phyloP scores from a whole-genome alignment of 1,140 invertebrate genomes.

The Macrostomum lignano region DNA sequence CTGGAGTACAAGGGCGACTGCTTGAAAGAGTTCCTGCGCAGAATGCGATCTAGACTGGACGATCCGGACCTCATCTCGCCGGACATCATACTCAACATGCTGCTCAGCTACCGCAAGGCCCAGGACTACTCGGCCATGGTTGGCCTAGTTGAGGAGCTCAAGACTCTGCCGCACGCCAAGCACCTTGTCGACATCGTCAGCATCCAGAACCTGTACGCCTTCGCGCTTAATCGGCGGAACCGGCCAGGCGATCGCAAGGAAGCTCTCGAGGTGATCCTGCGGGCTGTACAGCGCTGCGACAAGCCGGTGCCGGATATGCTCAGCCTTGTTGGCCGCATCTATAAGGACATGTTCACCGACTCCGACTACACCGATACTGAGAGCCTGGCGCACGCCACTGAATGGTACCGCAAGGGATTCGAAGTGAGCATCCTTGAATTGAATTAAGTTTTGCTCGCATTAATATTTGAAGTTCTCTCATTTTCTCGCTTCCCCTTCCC shows the following conservation, averaged over 20 bases:
- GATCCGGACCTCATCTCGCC: constrained; percentile 80
- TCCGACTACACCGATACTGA: constrained; percentile 60
- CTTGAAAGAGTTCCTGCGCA: constrained; percentile 45
- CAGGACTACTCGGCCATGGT: constrained; percentile 93
- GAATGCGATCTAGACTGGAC: constrained; percentile 66
- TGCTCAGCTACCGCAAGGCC: constrained; percentile 63
- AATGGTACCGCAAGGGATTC: constrained; percentile 93
- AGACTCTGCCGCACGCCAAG: constrained; percentile 61
- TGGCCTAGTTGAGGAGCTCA: constrained; percentile 69
- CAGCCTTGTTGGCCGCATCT: constrained; percentile 87
- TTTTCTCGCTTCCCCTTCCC: no score
- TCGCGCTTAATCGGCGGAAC: constrained; percentile 78
- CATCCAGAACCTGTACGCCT: constrained; percentile 72
- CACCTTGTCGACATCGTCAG: constrained; percentile 59
- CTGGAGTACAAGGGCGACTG: constrained; percentile 58
- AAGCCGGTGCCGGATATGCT: constrained; percentile 49
- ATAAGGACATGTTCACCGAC: constrained; percentile 94
- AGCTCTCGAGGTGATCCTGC: constrained; percentile 51
- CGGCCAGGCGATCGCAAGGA: constrained; percentile 70
- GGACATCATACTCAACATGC: constrained; percentile 66
- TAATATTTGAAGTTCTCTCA: no score
- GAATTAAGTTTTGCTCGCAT: no score
- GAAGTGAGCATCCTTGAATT: no score
- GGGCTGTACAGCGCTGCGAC: neutral
- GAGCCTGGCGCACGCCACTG: constrained; percentile 63